Conservation (phyloP, 2,797 vertebrate species). For the Carcharodon carcharias region DNA sequence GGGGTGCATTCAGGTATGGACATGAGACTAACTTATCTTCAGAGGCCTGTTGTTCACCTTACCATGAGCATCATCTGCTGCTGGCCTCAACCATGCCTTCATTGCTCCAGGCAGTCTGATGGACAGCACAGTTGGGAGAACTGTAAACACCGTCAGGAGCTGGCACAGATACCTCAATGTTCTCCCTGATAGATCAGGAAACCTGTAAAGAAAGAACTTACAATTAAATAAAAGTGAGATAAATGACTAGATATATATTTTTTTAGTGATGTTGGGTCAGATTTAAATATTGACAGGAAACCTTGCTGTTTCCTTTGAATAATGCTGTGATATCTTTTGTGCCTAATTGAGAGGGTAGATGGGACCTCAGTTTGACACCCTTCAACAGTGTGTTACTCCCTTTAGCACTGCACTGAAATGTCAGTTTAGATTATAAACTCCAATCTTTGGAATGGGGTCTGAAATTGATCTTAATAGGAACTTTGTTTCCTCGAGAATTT, state of each 20-base stretch:
- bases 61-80: neutral
- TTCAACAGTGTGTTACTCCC: neutral
- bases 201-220: neutral
- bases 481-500: neutral
- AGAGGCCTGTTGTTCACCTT: neutral
- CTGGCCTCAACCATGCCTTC: neutral
- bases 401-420: neutral
- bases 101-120: neutral
- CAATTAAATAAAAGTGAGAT: neutral
- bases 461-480: neutral
- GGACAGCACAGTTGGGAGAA: neutral
- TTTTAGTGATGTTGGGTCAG: neutral
- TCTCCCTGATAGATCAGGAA: neutral
- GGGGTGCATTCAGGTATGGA: neutral
- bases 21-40: neutral
- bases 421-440: neutral
- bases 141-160: neutral
- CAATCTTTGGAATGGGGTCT: neutral
- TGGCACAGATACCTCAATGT: neutral
- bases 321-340: neutral
- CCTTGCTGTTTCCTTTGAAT: neutral
- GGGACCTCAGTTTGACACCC: neutral
- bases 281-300: neutral
- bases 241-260: neutral
- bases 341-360: neutral